These are phyloP conservation scores for Excalfactoria chinensis DNA, from an alignment of 2,113 vertebrate species.

Conservation along the genomic window DNA sequence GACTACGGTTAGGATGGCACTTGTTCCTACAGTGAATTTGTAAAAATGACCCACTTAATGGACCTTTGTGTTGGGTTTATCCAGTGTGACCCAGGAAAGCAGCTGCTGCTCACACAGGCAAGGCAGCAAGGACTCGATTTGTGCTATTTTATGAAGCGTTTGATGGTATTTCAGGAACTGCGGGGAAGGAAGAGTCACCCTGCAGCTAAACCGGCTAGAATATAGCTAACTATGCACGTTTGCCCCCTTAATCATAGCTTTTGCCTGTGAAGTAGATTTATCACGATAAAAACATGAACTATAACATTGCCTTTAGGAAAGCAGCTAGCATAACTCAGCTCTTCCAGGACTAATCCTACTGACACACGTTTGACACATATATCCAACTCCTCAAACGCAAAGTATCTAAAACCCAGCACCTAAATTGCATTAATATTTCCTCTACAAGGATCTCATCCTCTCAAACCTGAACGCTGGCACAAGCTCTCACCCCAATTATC, in stretches of 20 bases:
- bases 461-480: fast-evolving
- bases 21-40: neutral
- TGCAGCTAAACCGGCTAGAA: neutral
- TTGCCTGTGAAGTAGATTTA: neutral
- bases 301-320: neutral
- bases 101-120: neutral
- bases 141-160: neutral
- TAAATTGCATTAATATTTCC: neutral
- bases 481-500: neutral
- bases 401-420: neutral
- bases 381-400: neutral
- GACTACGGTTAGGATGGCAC: neutral
- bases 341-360: neutral
- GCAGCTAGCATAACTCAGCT: neutral
- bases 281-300: neutral
- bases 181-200: neutral
- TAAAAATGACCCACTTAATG: neutral
- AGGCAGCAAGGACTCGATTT: neutral
- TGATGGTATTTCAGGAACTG: neutral
- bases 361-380: fast-evolving
- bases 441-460: no score
- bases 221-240: neutral
- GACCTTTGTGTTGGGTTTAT: neutral
- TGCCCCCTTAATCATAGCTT: neutral
- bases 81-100: neutral